phyloP scores from a whole-genome alignment of 2,113 vertebrate species.

The Scytalopus superciliaris region DNA sequence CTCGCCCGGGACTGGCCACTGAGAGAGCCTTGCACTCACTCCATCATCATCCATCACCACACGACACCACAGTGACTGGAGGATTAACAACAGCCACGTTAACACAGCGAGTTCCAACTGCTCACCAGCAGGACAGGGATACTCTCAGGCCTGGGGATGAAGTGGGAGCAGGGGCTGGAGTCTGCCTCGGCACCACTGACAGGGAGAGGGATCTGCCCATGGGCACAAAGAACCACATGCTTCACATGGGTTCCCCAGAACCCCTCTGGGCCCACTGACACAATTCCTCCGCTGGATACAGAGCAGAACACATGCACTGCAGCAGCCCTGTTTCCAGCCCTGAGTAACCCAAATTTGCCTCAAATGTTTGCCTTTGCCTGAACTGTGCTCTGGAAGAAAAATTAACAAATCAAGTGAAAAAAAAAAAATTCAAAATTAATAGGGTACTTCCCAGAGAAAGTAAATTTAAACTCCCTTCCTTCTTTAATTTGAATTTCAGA shows the following conservation, averaged over 20 bases:
- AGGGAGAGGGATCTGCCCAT: not conserved
- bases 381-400: not conserved
- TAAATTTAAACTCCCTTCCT: not conserved
- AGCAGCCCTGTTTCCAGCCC: not conserved
- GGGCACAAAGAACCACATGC: not conserved
- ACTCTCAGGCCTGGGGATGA: not conserved
- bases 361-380: not conserved
- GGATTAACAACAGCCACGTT: not conserved
- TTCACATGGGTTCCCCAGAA: not conserved
- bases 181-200: not conserved
- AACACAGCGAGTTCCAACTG: not conserved
- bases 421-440: not conserved
- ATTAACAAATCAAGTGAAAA: not conserved
- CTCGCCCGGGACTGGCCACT: not conserved
- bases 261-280: too few relatives aligned
- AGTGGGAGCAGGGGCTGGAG: not conserved
- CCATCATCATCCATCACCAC: not conserved
- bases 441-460: not conserved
- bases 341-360: not conserved
- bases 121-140: not conserved
- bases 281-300: not conserved
- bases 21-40: not conserved
- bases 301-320: accelerated
- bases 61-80: not conserved
- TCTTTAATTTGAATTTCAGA: not conserved